Conservation (phyloP, 2,797 vertebrate species). For the Diplodus sargus region DNA sequence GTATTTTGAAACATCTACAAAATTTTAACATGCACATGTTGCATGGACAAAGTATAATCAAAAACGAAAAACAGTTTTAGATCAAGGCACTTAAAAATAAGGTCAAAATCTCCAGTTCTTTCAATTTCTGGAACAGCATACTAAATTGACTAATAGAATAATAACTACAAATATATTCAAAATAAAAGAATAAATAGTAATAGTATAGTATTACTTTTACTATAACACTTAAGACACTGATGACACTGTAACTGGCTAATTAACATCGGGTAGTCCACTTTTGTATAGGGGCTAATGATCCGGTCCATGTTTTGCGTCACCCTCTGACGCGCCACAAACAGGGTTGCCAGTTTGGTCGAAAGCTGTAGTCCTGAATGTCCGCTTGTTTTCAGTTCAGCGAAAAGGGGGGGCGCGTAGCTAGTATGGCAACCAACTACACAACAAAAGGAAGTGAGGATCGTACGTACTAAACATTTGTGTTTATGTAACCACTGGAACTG, state of each 20-base stretch:
- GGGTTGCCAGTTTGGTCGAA: slow-evolving; percentile 72
- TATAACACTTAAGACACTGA: too few relatives aligned
- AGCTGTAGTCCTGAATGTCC: background rate
- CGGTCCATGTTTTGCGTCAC: slow-evolving; percentile 49
- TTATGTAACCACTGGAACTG: background rate
- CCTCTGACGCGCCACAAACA: slow-evolving; percentile 56
- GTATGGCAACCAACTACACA: slow-evolving; percentile 66
- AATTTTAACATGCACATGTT: too few relatives aligned
- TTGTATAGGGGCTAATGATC: background rate
- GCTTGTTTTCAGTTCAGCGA: accelerated
- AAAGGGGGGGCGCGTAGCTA: background rate
- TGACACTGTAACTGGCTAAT: too few relatives aligned
- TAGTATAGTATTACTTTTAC: too few relatives aligned
- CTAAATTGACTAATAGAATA: too few relatives aligned
- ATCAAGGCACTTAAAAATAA: background rate
- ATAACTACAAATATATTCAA: too few relatives aligned
- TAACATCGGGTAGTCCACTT: too few relatives aligned
- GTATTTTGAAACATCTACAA: background rate
- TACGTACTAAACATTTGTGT: slow-evolving; percentile 22
- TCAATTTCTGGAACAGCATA: too few relatives aligned
- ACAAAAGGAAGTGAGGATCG: slow-evolving; percentile 69
- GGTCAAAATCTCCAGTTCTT: background rate
- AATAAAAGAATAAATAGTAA: too few relatives aligned
- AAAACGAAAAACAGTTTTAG: background rate
- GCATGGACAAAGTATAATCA: too few relatives aligned